Percentiles rank a stretch among this genome's conserved stretches.
Conservation (phyloP, 37 sponge, comb jelly and placozoan species). For the Hexactinellida sp. region DNA sequence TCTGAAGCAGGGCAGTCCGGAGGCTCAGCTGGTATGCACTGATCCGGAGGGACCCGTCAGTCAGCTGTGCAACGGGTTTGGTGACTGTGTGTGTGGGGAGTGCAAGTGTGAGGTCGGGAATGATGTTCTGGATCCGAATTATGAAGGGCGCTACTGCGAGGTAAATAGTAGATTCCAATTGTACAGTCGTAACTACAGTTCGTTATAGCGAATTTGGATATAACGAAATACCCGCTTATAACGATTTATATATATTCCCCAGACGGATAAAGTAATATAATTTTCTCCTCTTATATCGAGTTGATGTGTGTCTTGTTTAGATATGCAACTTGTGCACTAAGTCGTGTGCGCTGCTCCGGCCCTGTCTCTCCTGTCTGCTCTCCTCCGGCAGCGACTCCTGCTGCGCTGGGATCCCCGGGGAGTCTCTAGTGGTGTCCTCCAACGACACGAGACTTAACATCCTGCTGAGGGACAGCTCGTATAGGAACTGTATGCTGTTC, state of each 20-base stretch:
- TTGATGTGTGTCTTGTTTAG: neutral
- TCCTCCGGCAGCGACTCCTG: neutral
- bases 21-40: neutral
- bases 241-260: too few relatives aligned
- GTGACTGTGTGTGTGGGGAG: neutral
- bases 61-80: neutral
- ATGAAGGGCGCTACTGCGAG: neutral
- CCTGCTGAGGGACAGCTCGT: neutral
- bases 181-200: neutral
- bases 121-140: neutral
- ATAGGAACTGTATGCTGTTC: neutral
- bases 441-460: neutral
- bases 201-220: too few relatives aligned
- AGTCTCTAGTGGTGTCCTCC: neutral
- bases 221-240: too few relatives aligned
- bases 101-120: neutral
- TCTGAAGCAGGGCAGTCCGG: neutral
- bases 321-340: neutral
- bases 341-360: neutral
- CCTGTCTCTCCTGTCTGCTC: neutral
- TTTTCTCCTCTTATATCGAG: neutral
- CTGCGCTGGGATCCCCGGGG: neutral
- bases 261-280: too few relatives aligned
- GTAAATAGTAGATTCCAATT: neutral
- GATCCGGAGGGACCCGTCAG: neutral